These are phyloP conservation scores for Eucera pruinosa DNA, from an alignment of 2,888 invertebrate genomes.

Conservation along the genomic window DNA sequence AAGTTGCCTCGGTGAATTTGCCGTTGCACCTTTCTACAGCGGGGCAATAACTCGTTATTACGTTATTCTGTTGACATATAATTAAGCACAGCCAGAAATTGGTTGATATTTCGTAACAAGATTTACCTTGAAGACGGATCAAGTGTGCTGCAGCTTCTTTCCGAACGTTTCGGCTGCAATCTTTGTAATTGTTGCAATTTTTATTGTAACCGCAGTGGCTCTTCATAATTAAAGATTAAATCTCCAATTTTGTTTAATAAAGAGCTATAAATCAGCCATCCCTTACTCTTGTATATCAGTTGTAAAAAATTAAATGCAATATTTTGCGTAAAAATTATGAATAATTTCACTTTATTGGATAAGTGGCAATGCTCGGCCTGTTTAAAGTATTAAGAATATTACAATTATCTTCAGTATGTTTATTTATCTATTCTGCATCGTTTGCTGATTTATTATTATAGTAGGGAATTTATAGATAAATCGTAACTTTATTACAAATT, in stretches of 20 bases:
- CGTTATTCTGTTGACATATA: constrained; percentile 14
- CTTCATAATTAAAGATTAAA: neutral
- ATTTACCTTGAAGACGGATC: constrained; percentile 3
- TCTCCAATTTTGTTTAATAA: too few relatives aligned
- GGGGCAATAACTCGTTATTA: constrained; percentile 23
- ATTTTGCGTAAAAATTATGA: too few relatives aligned
- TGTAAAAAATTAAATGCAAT: too few relatives aligned
- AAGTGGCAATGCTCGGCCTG: too few relatives aligned
- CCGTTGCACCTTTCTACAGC: constrained; percentile 5
- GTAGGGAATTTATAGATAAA: too few relatives aligned
- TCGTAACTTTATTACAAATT: too few relatives aligned
- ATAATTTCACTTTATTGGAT: too few relatives aligned
- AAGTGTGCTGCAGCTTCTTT: neutral
- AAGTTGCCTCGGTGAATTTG: constrained; percentile 13
- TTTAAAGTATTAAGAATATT: too few relatives aligned
- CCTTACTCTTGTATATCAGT: too few relatives aligned
- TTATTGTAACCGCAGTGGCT: neutral
- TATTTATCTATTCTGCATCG: too few relatives aligned
- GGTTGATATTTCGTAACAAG: constrained; percentile 10
- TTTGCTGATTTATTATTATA: too few relatives aligned
- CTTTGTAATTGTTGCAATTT: neutral
- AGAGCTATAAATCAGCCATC: neutral
- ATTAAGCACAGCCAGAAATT: constrained; percentile 24
- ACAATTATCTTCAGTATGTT: too few relatives aligned
- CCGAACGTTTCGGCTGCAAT: neutral